Conservation (phyloP, 2,888 invertebrate genomes). For the Augiades crinisus region DNA sequence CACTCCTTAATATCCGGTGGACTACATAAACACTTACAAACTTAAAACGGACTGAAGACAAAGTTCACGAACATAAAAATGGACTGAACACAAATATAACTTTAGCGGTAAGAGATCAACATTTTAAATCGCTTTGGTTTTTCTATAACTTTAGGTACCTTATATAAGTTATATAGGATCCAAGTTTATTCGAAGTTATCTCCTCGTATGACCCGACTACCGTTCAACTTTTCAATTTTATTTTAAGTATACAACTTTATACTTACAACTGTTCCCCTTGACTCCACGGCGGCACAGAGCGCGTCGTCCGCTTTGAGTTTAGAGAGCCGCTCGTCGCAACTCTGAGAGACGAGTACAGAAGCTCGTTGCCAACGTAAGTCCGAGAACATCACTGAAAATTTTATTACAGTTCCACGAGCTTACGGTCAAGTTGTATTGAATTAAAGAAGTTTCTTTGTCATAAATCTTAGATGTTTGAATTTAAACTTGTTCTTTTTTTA, state of each 20-base stretch:
- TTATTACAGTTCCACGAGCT: neutral
- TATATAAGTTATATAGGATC: no score
- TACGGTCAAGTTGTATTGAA: neutral
- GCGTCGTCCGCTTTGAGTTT: slow-evolving; percentile 44
- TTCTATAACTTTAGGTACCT: no score
- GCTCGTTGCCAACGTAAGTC: slow-evolving; percentile 58
- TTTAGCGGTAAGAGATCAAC: no score
- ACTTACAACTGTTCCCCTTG: slow-evolving; percentile 55
- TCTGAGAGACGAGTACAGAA: slow-evolving; percentile 42
- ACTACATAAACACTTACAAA: no score
- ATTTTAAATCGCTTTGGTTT: no score
- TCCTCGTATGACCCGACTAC: slow-evolving; percentile 14
- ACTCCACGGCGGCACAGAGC: slow-evolving; percentile 55
- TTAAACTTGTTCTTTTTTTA: no score
- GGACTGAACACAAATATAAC: no score
- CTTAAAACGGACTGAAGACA: no score
- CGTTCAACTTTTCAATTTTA: slow-evolving; percentile 7
- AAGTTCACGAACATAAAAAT: no score
- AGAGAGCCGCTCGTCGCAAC: slow-evolving; percentile 48
- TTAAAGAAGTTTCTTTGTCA: neutral
- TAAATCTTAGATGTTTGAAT: no score
- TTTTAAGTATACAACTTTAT: slow-evolving; percentile 10
- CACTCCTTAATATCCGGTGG: no score
- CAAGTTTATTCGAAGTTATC: slow-evolving; percentile 15
- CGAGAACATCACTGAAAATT: slow-evolving; percentile 42